Evolutionary conservation across 2,888 invertebrate genomes (phyloP).

Genomic region (Spodoptera littoralis): DNA sequence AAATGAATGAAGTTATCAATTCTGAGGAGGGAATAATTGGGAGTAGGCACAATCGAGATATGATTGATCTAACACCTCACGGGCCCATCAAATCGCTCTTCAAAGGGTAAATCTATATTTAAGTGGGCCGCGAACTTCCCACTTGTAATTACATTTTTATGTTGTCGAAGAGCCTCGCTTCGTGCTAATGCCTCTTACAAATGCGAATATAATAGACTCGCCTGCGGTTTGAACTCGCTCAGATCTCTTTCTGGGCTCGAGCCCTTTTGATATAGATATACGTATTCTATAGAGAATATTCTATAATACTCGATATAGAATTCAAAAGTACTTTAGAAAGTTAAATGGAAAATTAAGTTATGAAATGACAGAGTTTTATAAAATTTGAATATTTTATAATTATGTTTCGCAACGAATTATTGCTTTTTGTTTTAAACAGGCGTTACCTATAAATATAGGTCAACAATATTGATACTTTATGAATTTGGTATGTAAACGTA

Average conservation of each 20-base stretch:
- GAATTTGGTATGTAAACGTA: no score
- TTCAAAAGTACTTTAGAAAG: conserved; percentile 24
- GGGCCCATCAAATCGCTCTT: conserved; percentile 80
- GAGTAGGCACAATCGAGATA: conserved; percentile 81
- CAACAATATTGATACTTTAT: no score
- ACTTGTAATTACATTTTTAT: conserved; percentile 87
- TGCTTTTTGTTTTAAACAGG: conserved; percentile 23
- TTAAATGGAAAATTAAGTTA: conserved; percentile 11
- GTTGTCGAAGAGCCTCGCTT: conserved; percentile 71
- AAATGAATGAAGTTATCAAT: conserved; percentile 83
- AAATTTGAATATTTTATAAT: neutral
- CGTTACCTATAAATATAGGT: neutral
- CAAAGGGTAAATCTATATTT: conserved; percentile 88
- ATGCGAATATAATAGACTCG: conserved; percentile 81
- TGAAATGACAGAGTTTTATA: neutral
- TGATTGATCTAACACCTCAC: conserved; percentile 86
- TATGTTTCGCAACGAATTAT: conserved; percentile 8
- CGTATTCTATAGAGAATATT: conserved; percentile 36
- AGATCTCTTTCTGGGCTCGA: conserved; percentile 64
- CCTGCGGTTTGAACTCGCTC: conserved; percentile 54
- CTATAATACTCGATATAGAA: conserved; percentile 27
- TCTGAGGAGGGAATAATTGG: conserved; percentile 81
- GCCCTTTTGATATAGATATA: conserved; percentile 40
- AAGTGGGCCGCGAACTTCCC: conserved; percentile 79
- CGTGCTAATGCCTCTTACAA: conserved; percentile 80